Conservation (phyloP, 2,888 invertebrate species). For the Elegia similella region DNA sequence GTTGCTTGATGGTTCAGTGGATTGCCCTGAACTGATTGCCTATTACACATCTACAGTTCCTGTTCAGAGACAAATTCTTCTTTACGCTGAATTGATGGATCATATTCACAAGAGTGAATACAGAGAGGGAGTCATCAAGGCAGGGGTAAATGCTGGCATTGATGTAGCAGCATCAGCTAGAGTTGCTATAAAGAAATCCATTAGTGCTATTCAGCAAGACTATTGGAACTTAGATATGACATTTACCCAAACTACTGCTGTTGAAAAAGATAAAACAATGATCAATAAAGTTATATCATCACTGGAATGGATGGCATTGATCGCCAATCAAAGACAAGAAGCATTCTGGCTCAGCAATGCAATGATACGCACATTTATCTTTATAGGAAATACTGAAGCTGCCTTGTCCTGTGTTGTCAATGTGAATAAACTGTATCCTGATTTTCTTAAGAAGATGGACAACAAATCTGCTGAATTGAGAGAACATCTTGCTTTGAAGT, state of each 20-base stretch:
- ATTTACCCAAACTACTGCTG: constrained; percentile 85
- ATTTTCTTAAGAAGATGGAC: constrained; percentile 62
- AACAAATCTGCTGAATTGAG: constrained; percentile 78
- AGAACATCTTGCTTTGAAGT: constrained; percentile 93
- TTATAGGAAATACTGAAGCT: constrained; percentile 90
- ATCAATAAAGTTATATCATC: constrained; percentile 74
- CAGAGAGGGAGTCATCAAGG: constrained; percentile 84
- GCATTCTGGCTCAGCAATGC: constrained; percentile 94
- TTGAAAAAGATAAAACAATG: constrained; percentile 69
- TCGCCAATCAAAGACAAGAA: constrained; percentile 89
- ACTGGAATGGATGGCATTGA: constrained; percentile 93
- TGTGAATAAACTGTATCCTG: constrained; percentile 62
- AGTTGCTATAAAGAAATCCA: constrained; percentile 89
- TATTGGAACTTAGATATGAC: constrained; percentile 78
- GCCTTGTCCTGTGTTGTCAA: constrained; percentile 86
- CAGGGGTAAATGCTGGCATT: constrained; percentile 87
- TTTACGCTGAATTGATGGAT: constrained; percentile 87
- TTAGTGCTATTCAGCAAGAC: constrained; percentile 66
- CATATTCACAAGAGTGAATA: constrained; percentile 84
- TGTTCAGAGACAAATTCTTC: constrained; percentile 61
- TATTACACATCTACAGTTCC: constrained; percentile 92
- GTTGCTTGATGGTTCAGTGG: constrained; percentile 72
- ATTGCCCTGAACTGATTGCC: constrained; percentile 90
- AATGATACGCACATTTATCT: constrained; percentile 91
- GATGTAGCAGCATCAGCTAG: constrained; percentile 93